A percentile compares a stretch with the other conserved stretches of the same genome.
Evolutionary conservation across 2,888 invertebrate species (phyloP).

Genomic region (Plebejus melissa): DNA sequence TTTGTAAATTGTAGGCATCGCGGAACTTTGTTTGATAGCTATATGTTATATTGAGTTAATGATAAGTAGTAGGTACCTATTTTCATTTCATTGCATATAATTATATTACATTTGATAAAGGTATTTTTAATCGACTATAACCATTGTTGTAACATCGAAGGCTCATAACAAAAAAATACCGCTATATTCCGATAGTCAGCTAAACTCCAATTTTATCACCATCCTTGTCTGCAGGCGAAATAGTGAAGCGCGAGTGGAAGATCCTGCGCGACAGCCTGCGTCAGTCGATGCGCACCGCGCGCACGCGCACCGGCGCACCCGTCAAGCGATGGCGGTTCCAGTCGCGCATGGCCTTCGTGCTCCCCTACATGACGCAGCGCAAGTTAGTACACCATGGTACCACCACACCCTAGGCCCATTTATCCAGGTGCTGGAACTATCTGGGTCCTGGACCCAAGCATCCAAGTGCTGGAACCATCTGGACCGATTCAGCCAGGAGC

Average conservation of each 20-base stretch:
- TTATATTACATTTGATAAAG: too few relatives aligned
- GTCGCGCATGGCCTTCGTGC: slow-evolving; percentile 50
- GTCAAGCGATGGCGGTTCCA: slow-evolving; percentile 71
- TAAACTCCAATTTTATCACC: too few relatives aligned
- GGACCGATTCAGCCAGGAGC: background rate
- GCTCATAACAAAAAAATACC: too few relatives aligned
- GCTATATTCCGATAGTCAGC: too few relatives aligned
- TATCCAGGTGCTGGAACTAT: background rate
- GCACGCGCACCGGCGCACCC: slow-evolving; percentile 55
- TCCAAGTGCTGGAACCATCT: background rate
- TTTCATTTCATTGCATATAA: too few relatives aligned
- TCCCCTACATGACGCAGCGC: background rate
- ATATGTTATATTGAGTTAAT: too few relatives aligned
- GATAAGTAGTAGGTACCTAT: too few relatives aligned
- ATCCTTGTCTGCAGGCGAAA: slow-evolving; percentile 50
- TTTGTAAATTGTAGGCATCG: too few relatives aligned
- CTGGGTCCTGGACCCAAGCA: background rate
- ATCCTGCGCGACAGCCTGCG: slow-evolving; percentile 70
- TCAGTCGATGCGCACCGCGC: slow-evolving; percentile 62
- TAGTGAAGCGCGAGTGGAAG: slow-evolving; percentile 71
- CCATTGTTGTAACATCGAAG: too few relatives aligned
- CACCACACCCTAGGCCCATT: background rate
- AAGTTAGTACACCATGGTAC: background rate
- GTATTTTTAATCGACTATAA: too few relatives aligned
- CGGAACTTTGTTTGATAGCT: too few relatives aligned